Evolutionary conservation across 2,113 vertebrate genomes (phyloP), one percentile per base, ranked within the genome.

Genomic region (Excalfactoria chinensis): DNA sequence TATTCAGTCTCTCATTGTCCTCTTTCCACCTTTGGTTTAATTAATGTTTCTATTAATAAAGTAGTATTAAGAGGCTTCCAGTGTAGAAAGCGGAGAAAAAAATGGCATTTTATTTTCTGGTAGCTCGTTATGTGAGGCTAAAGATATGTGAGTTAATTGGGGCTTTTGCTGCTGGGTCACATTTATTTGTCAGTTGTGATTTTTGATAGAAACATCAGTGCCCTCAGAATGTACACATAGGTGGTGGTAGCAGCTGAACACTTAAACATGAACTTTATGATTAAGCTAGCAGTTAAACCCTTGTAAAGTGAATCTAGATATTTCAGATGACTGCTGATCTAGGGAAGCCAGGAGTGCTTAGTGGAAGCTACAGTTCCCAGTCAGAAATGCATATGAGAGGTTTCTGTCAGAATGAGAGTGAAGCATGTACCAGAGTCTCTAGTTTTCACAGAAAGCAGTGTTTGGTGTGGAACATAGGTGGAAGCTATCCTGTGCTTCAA

Each of bases 191-290:
- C 0, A 0, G 17, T 73, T 13, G 2, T 22, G 22, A 15, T 53
- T 75, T n/a, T 7, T 53, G 48, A 23, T 60, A n/a, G 43, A 35
- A 75, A n/a, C 21, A 32, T 79, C 2, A 4, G 30, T 63, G 14
- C 16, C 21, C 20, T 76, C 56, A 28, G 26, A 49, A 3, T 5
- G 7, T 44, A 5, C 5, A 1, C 5, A 0, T 51, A 1, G 0
- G 32, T 46, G 14, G 14, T n/a, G 41, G 72, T 49, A 7, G 11
- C 68, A 82, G 32, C 46, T 49, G 32, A 76, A 79, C 32, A 74
- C 37, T 22, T 77, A 69, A 66, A 67, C 0, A 0, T 75, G 8
- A 66, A 55, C 19, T 73, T 84, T 49, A 64, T 11, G 68, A 56
- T 22, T 28, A 10, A 89, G 43, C 11, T 26, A 81, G 34, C 28